Percentiles rank a stretch among this genome's conserved stretches.
phyloP scores from a whole-genome alignment of 2,888 invertebrate species.

The Conistra vaccinii region DNA sequence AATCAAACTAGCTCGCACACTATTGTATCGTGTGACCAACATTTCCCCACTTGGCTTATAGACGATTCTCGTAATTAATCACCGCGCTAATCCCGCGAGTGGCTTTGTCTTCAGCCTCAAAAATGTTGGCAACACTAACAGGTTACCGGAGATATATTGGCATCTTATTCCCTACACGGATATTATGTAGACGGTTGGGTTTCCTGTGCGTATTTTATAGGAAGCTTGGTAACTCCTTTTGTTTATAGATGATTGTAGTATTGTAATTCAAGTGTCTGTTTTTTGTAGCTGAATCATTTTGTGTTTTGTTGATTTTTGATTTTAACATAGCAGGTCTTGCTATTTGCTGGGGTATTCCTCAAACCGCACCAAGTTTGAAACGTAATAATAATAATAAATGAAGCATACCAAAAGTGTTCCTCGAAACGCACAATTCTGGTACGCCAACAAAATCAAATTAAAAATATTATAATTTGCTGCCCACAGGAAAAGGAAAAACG shows the following conservation, averaged over 20 bases:
- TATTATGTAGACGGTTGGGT: neutral
- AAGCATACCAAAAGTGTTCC: no score
- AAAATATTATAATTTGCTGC: no score
- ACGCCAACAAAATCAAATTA: no score
- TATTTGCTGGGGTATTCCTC: no score
- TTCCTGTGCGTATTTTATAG: neutral
- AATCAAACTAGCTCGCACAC: neutral
- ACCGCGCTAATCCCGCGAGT: slow-evolving; percentile 49
- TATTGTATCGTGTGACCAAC: neutral
- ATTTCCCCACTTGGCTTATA: slow-evolving; percentile 16
- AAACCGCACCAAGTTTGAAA: no score
- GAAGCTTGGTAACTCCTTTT: neutral
- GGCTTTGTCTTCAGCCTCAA: slow-evolving; percentile 46
- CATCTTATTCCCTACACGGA: slow-evolving; percentile 36
- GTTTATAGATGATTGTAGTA: neutral
- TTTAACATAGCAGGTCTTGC: neutral
- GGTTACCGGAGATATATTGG: slow-evolving; percentile 37
- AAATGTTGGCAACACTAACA: slow-evolving; percentile 44
- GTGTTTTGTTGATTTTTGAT: neutral
- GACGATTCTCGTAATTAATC: slow-evolving; percentile 49
- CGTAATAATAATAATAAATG: no score
- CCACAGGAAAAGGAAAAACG: neutral
- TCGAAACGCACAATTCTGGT: no score
- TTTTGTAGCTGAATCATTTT: neutral
- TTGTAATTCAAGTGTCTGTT: neutral